These are phyloP conservation scores for Pelobates fuscus DNA, from an alignment of 2,113 vertebrate species.

Conservation along the genomic window DNA sequence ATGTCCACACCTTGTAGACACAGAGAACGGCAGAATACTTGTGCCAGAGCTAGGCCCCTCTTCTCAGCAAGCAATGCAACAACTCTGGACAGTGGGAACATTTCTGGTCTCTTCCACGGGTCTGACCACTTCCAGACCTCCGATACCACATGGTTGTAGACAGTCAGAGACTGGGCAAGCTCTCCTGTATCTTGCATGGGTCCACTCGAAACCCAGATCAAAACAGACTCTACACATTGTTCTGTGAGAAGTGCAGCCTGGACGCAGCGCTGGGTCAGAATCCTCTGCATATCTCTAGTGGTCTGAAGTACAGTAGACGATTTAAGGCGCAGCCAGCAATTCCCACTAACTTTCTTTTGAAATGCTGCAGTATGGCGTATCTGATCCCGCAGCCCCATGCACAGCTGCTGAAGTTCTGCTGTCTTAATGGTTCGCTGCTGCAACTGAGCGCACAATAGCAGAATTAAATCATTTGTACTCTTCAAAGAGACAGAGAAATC, in stretches of 20 bases:
- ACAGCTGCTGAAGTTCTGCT: not conserved
- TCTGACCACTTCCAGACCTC: not conserved
- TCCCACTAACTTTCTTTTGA: not conserved
- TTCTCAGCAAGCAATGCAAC: slow-evolving; percentile 14
- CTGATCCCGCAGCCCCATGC: not conserved
- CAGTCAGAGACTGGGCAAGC: not conserved
- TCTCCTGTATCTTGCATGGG: not conserved
- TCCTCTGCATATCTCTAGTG: not conserved
- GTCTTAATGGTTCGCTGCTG: not conserved
- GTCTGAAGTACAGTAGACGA: not conserved
- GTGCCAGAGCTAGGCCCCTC: not conserved
- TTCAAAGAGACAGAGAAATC: not conserved
- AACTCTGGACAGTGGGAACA: not conserved
- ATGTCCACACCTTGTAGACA: not conserved
- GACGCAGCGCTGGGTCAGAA: not conserved
- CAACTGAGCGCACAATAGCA: not conserved
- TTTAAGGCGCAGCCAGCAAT: not conserved
- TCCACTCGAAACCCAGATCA: not conserved
- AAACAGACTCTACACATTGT: not conserved
- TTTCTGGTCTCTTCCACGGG: not conserved
- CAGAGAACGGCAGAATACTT: not conserved
- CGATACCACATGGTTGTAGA: not conserved
- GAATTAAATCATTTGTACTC: not conserved
- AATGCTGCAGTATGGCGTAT: not conserved
- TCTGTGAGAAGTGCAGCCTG: not conserved